Conservation (phyloP, 2,888 invertebrate species). For the Erpobdella octoculata region DNA sequence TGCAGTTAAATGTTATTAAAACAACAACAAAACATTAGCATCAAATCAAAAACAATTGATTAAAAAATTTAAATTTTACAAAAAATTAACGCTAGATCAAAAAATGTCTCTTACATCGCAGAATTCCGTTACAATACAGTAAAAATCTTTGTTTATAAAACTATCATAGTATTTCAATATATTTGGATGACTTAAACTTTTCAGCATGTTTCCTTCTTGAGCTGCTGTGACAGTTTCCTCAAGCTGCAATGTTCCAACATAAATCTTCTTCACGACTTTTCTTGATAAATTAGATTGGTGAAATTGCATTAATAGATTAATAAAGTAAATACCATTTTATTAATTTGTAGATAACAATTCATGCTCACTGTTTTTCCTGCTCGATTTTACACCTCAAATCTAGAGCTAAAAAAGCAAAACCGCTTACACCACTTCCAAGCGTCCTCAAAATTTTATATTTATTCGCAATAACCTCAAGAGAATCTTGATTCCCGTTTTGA, state of each 20-base stretch:
- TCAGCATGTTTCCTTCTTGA: conserved; percentile 49
- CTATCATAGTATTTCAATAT: conserved; percentile 52
- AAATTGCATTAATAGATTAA: background rate
- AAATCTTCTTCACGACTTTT: conserved; percentile 52
- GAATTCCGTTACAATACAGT: conserved; percentile 52
- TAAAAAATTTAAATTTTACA: background rate
- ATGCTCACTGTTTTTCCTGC: conserved; percentile 41
- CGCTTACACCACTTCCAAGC: conserved; percentile 52
- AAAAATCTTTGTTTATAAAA: conserved; percentile 50
- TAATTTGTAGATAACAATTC: background rate
- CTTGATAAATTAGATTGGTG: conserved; percentile 39
- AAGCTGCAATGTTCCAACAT: conserved; percentile 50
- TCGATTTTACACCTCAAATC: conserved; percentile 43
- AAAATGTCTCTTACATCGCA: conserved; percentile 46
- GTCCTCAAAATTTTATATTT: conserved; percentile 48
- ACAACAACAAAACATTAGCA: background rate
- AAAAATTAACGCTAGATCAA: background rate
- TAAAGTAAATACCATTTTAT: background rate
- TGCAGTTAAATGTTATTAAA: background rate
- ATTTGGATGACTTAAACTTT: conserved; percentile 49
- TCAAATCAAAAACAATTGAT: background rate
- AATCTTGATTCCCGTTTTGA: background rate
- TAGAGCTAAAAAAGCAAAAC: conserved; percentile 47
- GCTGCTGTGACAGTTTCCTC: conserved; percentile 52
- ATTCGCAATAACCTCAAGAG: conserved; percentile 43